phyloP scores from a whole-genome alignment of 2,113 vertebrate genomes.

The Cardinalis cardinalis region DNA sequence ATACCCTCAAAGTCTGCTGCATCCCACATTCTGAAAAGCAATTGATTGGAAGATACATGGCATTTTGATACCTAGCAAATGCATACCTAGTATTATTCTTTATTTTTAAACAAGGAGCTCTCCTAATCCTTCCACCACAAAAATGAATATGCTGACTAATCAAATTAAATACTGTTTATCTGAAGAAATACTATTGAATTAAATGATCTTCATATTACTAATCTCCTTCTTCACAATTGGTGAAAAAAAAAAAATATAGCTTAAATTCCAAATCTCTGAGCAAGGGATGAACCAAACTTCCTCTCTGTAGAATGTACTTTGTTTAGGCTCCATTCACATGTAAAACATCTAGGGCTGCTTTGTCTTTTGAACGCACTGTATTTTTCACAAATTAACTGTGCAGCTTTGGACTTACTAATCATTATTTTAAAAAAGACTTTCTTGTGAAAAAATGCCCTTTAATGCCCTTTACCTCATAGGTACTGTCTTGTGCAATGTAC shows the following conservation, averaged over 20 bases:
- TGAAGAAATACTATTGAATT: not conserved
- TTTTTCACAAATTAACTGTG: not conserved
- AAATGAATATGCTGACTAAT: not conserved
- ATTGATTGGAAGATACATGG: not conserved
- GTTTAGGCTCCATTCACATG: not conserved
- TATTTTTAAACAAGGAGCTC: not conserved
- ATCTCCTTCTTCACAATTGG: not conserved
- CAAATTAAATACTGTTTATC: not conserved
- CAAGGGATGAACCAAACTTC: not conserved
- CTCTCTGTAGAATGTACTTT: not conserved
- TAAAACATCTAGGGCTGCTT: not conserved
- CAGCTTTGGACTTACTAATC: not conserved
- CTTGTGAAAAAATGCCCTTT: conserved; percentile 27
- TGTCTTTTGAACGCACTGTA: not conserved
- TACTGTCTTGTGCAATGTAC: conserved; percentile 49
- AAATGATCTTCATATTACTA: not conserved
- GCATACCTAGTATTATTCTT: not conserved
- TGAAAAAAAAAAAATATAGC: not conserved
- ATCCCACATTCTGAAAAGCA: not conserved
- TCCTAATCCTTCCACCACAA: not conserved
- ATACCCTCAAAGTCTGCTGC: not conserved
- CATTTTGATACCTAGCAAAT: not conserved
- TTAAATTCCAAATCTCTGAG: not conserved
- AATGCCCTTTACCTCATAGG: conserved; percentile 20
- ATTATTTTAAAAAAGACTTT: not conserved